Percentiles rank a stretch among this genome's conserved stretches.
Conservation (phyloP, 2,113 vertebrate genomes). For the Corythornis cristatus region DNA sequence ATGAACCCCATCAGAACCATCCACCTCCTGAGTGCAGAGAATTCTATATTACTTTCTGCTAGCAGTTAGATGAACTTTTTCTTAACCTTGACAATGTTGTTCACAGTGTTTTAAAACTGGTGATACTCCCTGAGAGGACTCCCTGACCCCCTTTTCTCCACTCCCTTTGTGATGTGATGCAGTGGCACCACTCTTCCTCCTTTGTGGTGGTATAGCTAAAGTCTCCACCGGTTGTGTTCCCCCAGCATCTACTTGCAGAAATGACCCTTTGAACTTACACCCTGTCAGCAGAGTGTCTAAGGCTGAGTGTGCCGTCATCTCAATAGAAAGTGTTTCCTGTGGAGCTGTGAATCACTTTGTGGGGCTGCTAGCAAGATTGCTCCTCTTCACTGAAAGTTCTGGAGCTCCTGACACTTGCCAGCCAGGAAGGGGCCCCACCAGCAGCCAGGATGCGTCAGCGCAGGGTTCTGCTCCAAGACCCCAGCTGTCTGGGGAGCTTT, state of each 20-base stretch:
- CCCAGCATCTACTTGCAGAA: fast-evolving
- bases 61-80: not conserved
- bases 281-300: not conserved
- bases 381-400: fast-evolving
- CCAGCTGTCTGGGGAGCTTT: not conserved
- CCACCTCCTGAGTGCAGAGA: not conserved
- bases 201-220: not conserved
- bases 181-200: not conserved
- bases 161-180: fast-evolving
- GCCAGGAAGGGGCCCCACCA: not conserved
- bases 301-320: not conserved
- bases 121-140: fast-evolving
- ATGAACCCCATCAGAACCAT: not conserved
- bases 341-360: not conserved
- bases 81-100: not conserved
- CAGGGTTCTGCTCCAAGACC: not conserved
- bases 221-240: fast-evolving
- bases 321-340: not conserved
- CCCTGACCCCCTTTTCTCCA: fast-evolving
- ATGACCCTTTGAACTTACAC: not conserved
- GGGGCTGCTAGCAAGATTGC: not conserved
- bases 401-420: not conserved
- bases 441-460: fast-evolving
- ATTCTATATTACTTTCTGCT: not conserved
- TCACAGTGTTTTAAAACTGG: not conserved